Conservation (phyloP, 2,888 invertebrate species). For the Mallateleia sp. region DNA sequence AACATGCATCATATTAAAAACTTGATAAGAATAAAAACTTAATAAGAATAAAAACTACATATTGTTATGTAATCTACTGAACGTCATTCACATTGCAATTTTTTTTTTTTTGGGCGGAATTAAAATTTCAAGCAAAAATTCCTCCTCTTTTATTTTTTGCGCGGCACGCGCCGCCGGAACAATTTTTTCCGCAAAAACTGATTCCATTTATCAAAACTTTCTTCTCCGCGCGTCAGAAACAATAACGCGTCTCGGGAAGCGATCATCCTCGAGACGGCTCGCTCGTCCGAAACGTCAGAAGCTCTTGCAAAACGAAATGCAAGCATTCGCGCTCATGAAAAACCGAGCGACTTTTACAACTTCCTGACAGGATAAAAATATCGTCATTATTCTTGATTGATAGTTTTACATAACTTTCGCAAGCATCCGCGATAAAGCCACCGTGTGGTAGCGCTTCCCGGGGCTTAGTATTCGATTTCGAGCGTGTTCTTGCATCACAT, state of each 20-base stretch:
- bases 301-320: background rate
- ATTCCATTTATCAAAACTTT: background rate
- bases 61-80: no score
- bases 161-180: no score
- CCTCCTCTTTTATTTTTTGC: no score
- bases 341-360: slow-evolving; percentile 58
- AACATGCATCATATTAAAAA: no score
- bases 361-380: slow-evolving; percentile 72
- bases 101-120: no score
- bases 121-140: no score
- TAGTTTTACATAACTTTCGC: slow-evolving; percentile 68
- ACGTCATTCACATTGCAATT: no score
- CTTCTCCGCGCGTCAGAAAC: background rate
- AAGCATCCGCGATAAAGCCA: slow-evolving; percentile 62
- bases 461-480: slow-evolving; percentile 74
- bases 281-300: slow-evolving; percentile 11
- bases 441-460: slow-evolving; percentile 67
- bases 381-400: slow-evolving; percentile 72
- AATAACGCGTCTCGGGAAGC: slow-evolving; percentile 15
- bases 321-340: slow-evolving; percentile 22
- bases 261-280: background rate
- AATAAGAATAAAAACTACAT: no score
- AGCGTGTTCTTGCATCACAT: slow-evolving; percentile 64
- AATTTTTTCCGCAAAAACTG: background rate
- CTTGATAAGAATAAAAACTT: no score